Percentiles rank a stretch among this genome's conserved stretches.
Evolutionary conservation across 2,797 vertebrate genomes (phyloP).

Genomic region (Chelonia mydas): DNA sequence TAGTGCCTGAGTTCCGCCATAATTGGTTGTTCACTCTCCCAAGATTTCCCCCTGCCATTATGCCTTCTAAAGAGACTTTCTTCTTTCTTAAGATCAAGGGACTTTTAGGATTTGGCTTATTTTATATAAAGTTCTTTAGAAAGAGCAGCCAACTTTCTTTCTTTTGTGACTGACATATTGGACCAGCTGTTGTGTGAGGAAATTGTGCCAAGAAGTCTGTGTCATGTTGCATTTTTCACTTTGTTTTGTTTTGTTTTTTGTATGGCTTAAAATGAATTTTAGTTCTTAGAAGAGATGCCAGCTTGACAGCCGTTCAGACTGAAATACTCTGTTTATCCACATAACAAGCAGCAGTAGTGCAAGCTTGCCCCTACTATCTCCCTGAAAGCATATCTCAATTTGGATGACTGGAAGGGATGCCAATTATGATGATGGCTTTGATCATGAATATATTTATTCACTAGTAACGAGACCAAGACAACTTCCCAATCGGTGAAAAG

Average conservation of each 20-base stretch:
- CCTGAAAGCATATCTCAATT: neutral
- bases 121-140: slow-evolving; percentile 47
- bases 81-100: slow-evolving; percentile 7
- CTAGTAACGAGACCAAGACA: neutral
- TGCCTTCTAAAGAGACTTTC: neutral
- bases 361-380: neutral
- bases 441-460: neutral
- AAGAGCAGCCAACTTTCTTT: slow-evolving; percentile 10
- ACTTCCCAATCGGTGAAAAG: neutral
- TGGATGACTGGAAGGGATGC: neutral
- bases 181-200: slow-evolving; percentile 64
- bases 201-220: slow-evolving; percentile 54
- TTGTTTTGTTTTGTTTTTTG: neutral
- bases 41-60: neutral
- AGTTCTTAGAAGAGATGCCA: neutral
- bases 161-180: neutral
- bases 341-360: neutral
- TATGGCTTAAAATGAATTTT: slow-evolving; percentile 1
- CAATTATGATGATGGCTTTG: neutral
- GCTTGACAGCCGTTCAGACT: neutral
- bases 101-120: slow-evolving; percentile 50
- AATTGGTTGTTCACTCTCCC: slow-evolving; percentile 10
- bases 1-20: neutral
- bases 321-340: slow-evolving; percentile 20
- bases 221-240: slow-evolving; percentile 30